Conservation (phyloP, 2,113 vertebrate species). For the Craseonycteris thonglongyai region DNA sequence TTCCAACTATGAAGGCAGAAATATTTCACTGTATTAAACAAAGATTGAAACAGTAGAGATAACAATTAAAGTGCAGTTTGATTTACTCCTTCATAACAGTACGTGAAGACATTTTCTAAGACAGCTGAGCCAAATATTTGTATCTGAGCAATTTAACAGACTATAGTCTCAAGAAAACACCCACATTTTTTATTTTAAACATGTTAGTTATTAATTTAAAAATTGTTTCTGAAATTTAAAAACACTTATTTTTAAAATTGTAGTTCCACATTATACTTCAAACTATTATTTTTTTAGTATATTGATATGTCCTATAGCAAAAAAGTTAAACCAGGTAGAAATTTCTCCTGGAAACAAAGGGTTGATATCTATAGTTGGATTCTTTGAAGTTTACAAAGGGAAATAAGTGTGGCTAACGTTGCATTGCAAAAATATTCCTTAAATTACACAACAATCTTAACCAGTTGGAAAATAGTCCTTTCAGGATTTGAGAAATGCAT, state of each 20-base stretch:
- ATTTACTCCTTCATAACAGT: neutral
- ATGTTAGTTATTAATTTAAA: neutral
- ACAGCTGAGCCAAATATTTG: neutral
- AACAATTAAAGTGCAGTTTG: neutral
- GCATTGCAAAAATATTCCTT: neutral
- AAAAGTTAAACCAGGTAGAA: neutral
- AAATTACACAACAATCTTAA: neutral
- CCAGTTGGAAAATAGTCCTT: neutral
- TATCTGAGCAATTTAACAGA: neutral
- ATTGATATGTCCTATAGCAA: neutral
- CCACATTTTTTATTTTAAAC: neutral
- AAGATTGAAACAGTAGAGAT: neutral
- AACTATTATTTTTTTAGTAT: neutral
- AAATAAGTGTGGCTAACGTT: neutral
- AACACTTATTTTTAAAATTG: neutral
- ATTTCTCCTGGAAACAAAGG: neutral
- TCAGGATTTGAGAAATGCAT: neutral
- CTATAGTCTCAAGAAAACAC: neutral
- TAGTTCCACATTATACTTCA: neutral
- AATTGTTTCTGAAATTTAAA: neutral
- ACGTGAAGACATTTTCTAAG: neutral
- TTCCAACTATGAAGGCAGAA: neutral
- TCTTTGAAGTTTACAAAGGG: neutral
- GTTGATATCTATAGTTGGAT: neutral
- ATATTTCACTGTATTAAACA: neutral